Evolutionary conservation across 2,113 vertebrate genomes (phyloP).

Genomic region (Ahaetulla prasina): DNA sequence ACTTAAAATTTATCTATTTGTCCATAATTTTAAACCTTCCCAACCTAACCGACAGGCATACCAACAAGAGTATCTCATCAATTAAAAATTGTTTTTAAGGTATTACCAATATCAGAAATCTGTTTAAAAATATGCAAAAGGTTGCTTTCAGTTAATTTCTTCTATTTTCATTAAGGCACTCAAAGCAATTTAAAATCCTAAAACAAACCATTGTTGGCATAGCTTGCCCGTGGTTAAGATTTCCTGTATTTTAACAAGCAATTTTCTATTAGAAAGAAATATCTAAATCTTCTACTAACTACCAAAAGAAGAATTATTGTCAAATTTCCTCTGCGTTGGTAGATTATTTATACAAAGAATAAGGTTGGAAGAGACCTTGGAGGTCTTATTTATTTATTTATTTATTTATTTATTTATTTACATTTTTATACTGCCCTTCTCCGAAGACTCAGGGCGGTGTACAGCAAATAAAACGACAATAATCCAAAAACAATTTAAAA

Average conservation of each 20-base stretch:
- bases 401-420: no score
- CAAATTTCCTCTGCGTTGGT: background rate
- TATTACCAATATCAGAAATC: background rate
- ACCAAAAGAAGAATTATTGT: background rate
- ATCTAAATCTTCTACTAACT: background rate
- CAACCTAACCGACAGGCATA: background rate
- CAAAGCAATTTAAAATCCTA: background rate
- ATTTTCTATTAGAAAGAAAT: background rate
- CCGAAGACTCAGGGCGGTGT: no score
- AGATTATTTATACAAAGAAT: background rate
- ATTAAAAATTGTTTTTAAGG: background rate
- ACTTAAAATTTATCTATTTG: background rate
- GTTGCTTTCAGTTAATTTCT: background rate
- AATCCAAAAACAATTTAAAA: no score
- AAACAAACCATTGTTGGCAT: background rate
- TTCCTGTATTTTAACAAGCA: background rate
- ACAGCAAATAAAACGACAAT: no score
- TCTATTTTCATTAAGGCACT: background rate
- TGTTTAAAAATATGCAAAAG: background rate
- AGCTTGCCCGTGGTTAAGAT: background rate
- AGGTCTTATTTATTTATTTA: no score
- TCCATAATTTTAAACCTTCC: background rate
- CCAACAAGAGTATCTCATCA: background rate
- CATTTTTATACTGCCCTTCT: no score
- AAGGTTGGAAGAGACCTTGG: no score